Base-by-base conservation (phyloP, 1,140 invertebrate species). In the Muscidifurax raptorellus region DNA sequence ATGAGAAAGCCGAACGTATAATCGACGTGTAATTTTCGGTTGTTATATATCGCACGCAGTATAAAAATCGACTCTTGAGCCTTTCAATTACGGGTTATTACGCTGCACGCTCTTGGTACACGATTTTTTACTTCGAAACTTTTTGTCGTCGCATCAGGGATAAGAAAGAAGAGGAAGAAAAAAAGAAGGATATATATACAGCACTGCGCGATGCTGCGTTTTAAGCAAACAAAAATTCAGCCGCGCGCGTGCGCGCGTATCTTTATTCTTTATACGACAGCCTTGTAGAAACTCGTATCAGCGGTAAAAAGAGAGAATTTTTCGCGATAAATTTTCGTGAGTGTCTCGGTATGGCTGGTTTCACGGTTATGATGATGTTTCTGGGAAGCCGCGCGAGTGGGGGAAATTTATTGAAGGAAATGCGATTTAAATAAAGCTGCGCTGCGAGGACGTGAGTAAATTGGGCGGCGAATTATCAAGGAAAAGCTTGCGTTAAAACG, bases 41-140 rank as follows among this genome's bases (percentile, higher is more conserved):
- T 82, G 66, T 77, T 47, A 83, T 44, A 30, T 1, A 15, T 47
- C 27, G 36, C 12, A 13, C 40, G n/a, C 75, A 0, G 67, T 69
- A 10, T 15, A 69, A 28, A 30, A 69, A 40, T 27, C 27, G n/a
- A 25, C n/a, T 10, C 6, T 15, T 0, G 85, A 77, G 85, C 78
- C 86, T 89, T 90, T 89, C 89, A 88, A 90, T 90, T 90, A 90
- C 86, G 85, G 86, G 87, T 86, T 89, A 90, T 91, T 90, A 90
- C n/a, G 81, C 80, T 27, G 47, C 71, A 9, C 71, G 22, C 86
- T 87, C 87, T 89, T 87, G 86, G 90, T 25, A 66, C 69, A 18
- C 28, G 27, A 40, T 66, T 75, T 82, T 44, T 75, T 36, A 40
- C 30, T 75, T 44, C n/a, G 40, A 10, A 25, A 66, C 86, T 86